These are phyloP conservation scores for Cryptotis parvus DNA, from an alignment of 2,113 vertebrate species.

Conservation along the genomic window DNA sequence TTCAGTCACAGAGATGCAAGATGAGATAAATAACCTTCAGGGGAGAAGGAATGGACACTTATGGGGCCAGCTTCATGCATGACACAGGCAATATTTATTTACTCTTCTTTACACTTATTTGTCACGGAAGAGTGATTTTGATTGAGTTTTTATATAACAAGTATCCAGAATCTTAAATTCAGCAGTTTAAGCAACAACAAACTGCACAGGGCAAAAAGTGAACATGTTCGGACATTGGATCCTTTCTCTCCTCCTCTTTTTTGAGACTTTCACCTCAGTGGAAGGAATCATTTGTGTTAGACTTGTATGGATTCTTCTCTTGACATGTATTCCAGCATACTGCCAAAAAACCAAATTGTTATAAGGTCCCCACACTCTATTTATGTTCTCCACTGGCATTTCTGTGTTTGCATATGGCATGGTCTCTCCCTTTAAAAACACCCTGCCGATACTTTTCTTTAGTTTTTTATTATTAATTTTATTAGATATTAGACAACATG, in stretches of 20 bases:
- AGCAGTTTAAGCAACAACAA: slow-evolving; percentile 2
- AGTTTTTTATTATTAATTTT: too few relatives aligned
- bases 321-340: not conserved
- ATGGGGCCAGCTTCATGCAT: not conserved
- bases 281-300: not conserved
- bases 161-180: slow-evolving; percentile 2
- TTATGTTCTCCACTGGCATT: not conserved
- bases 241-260: not conserved
- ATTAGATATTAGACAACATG: too few relatives aligned
- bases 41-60: not conserved
- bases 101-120: slow-evolving; percentile 35
- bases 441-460: too few relatives aligned
- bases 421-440: not conserved
- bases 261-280: slow-evolving; percentile 2
- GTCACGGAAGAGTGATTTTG: slow-evolving; percentile 26
- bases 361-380: fast-evolving
- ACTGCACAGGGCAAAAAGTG: not conserved
- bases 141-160: not conserved
- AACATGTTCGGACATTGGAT: not conserved
- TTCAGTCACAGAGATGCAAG: not conserved
- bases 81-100: slow-evolving; percentile 12
- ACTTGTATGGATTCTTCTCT: not conserved
- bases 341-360: not conserved
- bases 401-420: not conserved
- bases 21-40: slow-evolving; percentile 2